Evolutionary conservation across 2,113 vertebrate genomes (phyloP).

Genomic region (Macrotis lagotis): DNA sequence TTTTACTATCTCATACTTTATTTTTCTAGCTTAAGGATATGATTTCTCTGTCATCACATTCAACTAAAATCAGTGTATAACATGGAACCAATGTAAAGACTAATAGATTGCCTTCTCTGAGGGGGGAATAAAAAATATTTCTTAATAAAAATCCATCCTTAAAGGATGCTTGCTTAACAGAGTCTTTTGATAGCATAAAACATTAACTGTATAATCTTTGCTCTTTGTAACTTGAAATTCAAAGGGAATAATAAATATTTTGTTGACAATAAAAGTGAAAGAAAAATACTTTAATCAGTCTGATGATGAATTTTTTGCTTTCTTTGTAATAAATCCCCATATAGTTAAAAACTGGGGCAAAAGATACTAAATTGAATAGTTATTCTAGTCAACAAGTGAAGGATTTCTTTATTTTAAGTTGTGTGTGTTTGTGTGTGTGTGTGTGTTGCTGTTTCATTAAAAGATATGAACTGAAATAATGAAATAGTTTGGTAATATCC

Average conservation of each 20-base stretch:
- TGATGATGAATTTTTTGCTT: not conserved
- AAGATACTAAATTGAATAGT: not conserved
- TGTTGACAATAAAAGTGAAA: not conserved
- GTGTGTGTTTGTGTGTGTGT: too few relatives aligned
- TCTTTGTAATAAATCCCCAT: not conserved
- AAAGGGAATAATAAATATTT: not conserved
- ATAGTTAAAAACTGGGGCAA: not conserved
- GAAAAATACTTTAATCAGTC: conserved; percentile 15
- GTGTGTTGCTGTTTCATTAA: too few relatives aligned
- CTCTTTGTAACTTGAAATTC: conserved; percentile 20
- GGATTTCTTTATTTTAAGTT: not conserved
- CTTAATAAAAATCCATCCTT: conserved; percentile 14
- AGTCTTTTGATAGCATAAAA: conserved; percentile 22
- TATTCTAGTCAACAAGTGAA: not conserved
- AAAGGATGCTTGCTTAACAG: not conserved
- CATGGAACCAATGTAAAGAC: too few relatives aligned
- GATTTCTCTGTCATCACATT: too few relatives aligned
- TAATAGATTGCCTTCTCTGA: too few relatives aligned
- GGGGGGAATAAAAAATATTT: too few relatives aligned
- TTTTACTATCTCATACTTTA: too few relatives aligned
- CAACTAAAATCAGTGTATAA: too few relatives aligned
- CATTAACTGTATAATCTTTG: conserved; percentile 16
- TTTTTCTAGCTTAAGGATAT: too few relatives aligned
- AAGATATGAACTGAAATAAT: too few relatives aligned
- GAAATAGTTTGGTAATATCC: too few relatives aligned